These are phyloP conservation scores for Chiloscyllium punctatum DNA, from an alignment of 2,797 vertebrate genomes.

Conservation along the genomic window DNA sequence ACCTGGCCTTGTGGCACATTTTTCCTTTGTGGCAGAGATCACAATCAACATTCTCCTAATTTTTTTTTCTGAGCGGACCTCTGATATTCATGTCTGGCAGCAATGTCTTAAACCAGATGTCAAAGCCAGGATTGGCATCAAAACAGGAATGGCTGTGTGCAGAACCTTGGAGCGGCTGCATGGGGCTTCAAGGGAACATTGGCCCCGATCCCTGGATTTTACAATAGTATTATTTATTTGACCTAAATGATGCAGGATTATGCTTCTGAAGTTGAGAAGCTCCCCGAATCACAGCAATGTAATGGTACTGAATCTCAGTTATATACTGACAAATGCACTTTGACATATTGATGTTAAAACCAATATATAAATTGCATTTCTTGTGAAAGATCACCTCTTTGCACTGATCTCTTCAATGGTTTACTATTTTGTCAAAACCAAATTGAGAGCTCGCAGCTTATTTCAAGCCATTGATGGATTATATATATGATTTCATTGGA, in stretches of 20 bases:
- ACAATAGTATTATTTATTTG: background rate
- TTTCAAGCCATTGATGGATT: background rate
- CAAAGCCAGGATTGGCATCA: too few relatives aligned
- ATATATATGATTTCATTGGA: background rate
- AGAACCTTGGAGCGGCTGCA: too few relatives aligned
- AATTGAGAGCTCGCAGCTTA: background rate
- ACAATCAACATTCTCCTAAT: background rate
- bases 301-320: background rate
- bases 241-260: background rate
- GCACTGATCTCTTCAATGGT: background rate
- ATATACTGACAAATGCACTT: background rate
- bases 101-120: too few relatives aligned
- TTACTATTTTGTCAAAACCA: background rate
- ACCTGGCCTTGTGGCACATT: background rate
- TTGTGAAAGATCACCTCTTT: background rate
- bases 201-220: background rate
- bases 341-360: background rate
- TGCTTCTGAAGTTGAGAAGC: background rate
- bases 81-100: too few relatives aligned
- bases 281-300: background rate
- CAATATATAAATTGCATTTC: background rate
- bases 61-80: too few relatives aligned
- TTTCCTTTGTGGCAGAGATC: background rate
- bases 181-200: too few relatives aligned
- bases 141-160: too few relatives aligned